These are phyloP conservation scores for Yponomeuta cagnagella DNA, from an alignment of 2,888 invertebrate species.

Conservation along the genomic window DNA sequence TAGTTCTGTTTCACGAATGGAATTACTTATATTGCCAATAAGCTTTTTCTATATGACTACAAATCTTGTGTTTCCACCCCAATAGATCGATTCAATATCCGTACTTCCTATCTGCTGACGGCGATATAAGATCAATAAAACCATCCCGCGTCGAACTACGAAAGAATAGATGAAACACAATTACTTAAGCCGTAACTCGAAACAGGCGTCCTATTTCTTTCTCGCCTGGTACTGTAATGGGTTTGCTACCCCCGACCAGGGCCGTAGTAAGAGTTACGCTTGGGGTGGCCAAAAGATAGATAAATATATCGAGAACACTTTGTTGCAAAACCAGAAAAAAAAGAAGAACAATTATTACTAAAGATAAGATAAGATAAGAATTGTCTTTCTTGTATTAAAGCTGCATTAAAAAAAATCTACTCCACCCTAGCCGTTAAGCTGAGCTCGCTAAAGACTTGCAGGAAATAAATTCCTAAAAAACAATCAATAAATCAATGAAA, in stretches of 20 bases:
- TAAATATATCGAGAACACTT: too few species aligned
- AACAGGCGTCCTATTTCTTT: slow-evolving; percentile 69
- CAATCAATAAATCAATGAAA: too few species aligned
- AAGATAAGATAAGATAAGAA: too few species aligned
- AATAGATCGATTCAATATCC: background rate
- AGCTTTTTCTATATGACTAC: background rate
- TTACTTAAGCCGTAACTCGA: slow-evolving; percentile 67
- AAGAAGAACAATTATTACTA: too few species aligned
- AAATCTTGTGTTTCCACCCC: background rate
- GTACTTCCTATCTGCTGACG: slow-evolving; percentile 5
- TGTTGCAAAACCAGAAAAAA: too few species aligned
- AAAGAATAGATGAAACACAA: slow-evolving; percentile 65
- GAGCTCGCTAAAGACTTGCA: too few species aligned
- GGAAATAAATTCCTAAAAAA: too few species aligned
- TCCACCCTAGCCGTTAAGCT: too few species aligned
- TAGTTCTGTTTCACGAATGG: background rate
- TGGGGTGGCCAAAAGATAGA: too few species aligned
- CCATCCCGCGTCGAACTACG: slow-evolving; percentile 44
- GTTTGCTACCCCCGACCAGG: slow-evolving; percentile 47
- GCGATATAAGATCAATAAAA: slow-evolving; percentile 25
- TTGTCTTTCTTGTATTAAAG: too few species aligned
- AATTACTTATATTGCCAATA: background rate
- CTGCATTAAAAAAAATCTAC: too few species aligned
- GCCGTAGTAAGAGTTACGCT: too few species aligned
- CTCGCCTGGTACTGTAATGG: slow-evolving; percentile 68